Conservation (phyloP, 2,888 invertebrate species). For the Temnothorax ravouxi region DNA sequence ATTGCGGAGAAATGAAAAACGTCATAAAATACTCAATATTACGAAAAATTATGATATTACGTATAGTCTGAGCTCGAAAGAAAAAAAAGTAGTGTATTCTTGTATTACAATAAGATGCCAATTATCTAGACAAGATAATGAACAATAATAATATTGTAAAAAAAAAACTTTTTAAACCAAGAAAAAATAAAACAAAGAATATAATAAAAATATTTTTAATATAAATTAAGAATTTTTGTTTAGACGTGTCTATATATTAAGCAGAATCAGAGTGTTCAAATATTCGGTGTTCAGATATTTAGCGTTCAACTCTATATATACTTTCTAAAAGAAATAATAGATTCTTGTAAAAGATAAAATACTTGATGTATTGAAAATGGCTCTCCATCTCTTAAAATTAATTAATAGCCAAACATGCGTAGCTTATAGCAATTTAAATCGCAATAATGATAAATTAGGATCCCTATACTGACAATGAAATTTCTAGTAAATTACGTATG, state of each 20-base stretch:
- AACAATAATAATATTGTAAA: not conserved
- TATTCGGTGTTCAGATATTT: not conserved
- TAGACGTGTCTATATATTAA: not conserved
- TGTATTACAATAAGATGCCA: not conserved
- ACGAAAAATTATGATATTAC: not conserved
- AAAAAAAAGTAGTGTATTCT: not conserved
- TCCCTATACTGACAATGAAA: not conserved
- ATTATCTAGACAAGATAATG: not conserved
- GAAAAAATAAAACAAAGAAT: not conserved
- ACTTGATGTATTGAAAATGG: not conserved
- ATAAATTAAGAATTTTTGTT: not conserved
- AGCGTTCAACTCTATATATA: not conserved
- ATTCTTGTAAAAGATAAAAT: not conserved
- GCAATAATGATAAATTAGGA: not conserved
- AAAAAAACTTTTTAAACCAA: not conserved
- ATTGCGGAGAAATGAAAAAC: not conserved
- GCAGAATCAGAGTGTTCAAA: not conserved
- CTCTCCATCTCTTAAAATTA: conserved; percentile 3
- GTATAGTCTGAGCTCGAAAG: not conserved
- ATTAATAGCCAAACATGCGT: not conserved
- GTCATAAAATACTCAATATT: conserved; percentile 18
- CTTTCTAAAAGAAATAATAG: not conserved
- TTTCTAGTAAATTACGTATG: not conserved
- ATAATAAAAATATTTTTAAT: not conserved
- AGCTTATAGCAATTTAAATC: not conserved